These are phyloP conservation scores for Tetropium fuscum DNA, from an alignment of 2,888 invertebrate species.

Conservation along the genomic window DNA sequence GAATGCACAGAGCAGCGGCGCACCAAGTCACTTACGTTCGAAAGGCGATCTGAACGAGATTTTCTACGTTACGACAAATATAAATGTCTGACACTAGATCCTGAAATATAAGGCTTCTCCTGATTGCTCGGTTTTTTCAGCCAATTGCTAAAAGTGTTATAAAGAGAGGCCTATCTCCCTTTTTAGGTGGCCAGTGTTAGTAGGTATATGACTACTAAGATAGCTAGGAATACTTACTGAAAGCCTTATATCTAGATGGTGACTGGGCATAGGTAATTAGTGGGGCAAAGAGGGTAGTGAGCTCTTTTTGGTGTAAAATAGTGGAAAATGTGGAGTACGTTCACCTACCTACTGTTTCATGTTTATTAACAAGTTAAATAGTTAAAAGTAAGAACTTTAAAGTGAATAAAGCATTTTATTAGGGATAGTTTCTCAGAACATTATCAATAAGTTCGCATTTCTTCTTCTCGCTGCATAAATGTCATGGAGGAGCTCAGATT, in stretches of 20 bases:
- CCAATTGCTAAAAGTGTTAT: slow-evolving; percentile 68
- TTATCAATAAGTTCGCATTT: no score
- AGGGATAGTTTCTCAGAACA: no score
- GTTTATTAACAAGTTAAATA: slow-evolving; percentile 35
- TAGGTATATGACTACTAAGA: slow-evolving; percentile 55
- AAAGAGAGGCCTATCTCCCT: slow-evolving; percentile 70
- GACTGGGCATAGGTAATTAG: slow-evolving; percentile 33
- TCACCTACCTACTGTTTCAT: slow-evolving; percentile 58
- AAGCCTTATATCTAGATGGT: slow-evolving; percentile 31
- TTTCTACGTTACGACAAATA: slow-evolving; percentile 77
- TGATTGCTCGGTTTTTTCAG: slow-evolving; percentile 64
- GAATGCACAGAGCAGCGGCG: slow-evolving; percentile 38
- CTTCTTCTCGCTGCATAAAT: no score
- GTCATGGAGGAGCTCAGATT: no score
- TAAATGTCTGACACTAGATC: slow-evolving; percentile 87
- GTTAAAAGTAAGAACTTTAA: no score
- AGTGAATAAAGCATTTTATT: no score
- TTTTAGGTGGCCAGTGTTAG: slow-evolving; percentile 71
- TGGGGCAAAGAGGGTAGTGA: slow-evolving; percentile 23
- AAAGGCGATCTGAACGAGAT: slow-evolving; percentile 96
- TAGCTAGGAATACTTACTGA: slow-evolving; percentile 59
- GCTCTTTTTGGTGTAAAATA: slow-evolving; percentile 42
- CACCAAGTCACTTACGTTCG: slow-evolving; percentile 84
- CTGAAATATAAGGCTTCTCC: slow-evolving; percentile 67
- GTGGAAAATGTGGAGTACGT: slow-evolving; percentile 53